Percentiles rank a stretch among this genome's conserved stretches.
Conservation (phyloP, 2,888 invertebrate genomes). For the Eupithecia inturbata region DNA sequence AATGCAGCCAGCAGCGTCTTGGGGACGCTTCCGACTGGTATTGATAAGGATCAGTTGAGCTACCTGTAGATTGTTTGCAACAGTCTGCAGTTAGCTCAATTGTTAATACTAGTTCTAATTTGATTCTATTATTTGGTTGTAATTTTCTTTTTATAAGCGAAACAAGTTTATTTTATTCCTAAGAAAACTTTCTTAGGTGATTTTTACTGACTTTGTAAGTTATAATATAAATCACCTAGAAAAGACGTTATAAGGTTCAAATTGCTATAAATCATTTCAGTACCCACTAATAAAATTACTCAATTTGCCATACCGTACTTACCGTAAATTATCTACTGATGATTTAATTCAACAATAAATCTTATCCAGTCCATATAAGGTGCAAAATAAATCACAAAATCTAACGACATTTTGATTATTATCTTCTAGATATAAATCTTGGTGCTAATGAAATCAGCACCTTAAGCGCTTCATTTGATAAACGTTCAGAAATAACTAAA, state of each 20-base stretch:
- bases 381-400: slow-evolving; percentile 14
- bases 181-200: too few species aligned
- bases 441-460: slow-evolving; percentile 30
- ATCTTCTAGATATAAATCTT: slow-evolving; percentile 27
- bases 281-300: slow-evolving; percentile 1
- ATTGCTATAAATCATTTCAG: slow-evolving; percentile 1
- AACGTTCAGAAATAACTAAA: slow-evolving; percentile 16
- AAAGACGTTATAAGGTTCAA: not conserved
- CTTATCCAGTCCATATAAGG: slow-evolving; percentile 14
- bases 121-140: too few species aligned
- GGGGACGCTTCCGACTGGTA: too few species aligned
- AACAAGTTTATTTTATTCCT: too few species aligned
- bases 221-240: not conserved
- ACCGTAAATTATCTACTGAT: slow-evolving; percentile 2
- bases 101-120: too few species aligned
- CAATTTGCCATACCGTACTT: slow-evolving; percentile 19
- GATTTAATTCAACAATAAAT: slow-evolving; percentile 17
- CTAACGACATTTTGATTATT: slow-evolving; percentile 24
- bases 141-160: too few species aligned
- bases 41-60: too few species aligned
- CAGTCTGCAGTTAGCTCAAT: too few species aligned
- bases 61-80: too few species aligned
- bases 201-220: not conserved
- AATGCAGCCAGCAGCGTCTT: too few species aligned
- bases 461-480: slow-evolving; percentile 34